These are phyloP conservation scores for Calycopis cecrops DNA, from an alignment of 1,140 invertebrate species.

Conservation along the genomic window DNA sequence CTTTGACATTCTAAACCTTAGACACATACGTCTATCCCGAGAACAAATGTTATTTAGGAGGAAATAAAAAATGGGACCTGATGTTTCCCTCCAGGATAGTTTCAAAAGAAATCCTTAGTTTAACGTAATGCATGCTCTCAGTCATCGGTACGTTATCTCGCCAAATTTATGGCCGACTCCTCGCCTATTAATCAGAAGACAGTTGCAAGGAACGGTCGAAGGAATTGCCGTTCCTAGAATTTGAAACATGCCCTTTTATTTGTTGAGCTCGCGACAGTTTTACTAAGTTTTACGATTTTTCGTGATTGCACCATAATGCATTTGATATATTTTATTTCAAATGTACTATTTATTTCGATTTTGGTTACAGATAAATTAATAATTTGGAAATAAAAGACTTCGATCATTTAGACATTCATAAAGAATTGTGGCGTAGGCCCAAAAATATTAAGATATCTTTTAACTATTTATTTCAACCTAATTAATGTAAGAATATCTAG, in stretches of 20 bases:
- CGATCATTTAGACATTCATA: no score
- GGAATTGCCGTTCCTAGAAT: conserved; percentile 1
- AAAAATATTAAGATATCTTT: no score
- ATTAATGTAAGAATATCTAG: no score
- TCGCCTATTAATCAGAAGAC: conserved; percentile 32
- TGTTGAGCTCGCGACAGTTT: background rate
- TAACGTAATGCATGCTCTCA: conserved; percentile 30
- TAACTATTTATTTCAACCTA: no score
- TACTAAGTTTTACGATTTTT: no score
- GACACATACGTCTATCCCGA: background rate
- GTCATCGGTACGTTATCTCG: conserved; percentile 32
- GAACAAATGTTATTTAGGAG: conserved; percentile 6
- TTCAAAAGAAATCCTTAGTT: conserved; percentile 27
- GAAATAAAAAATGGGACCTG: conserved; percentile 23
- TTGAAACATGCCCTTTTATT: conserved; percentile 1
- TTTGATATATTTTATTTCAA: no score
- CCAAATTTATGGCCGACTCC: conserved; percentile 27
- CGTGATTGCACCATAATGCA: no score
- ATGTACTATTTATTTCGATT: no score
- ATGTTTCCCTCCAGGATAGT: conserved; percentile 23
- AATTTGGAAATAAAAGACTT: no score
- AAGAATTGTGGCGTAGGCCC: no score
- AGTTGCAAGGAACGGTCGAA: conserved; percentile 14
- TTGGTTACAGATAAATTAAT: no score
- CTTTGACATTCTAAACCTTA: no score